Percentiles rank a stretch among this genome's conserved stretches.
Conservation (phyloP, 2,888 invertebrate genomes). For the Cryptus armator region DNA sequence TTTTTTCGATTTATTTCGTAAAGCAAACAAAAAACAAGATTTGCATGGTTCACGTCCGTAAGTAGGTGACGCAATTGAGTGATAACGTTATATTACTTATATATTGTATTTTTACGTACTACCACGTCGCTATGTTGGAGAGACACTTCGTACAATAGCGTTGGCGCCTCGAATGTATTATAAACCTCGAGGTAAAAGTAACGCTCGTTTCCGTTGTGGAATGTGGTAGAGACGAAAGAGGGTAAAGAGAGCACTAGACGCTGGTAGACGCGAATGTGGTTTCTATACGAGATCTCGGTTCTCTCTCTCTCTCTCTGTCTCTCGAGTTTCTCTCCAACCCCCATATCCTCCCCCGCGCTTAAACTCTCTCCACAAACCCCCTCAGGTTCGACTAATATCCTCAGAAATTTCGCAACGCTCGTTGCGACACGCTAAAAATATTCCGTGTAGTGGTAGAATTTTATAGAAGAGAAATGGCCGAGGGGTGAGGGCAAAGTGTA, state of each 20-base stretch:
- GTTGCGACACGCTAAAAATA: constrained; percentile 41
- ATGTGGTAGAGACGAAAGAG: background rate
- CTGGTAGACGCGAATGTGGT: constrained; percentile 10
- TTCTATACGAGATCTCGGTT: constrained; percentile 1
- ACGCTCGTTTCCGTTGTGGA: constrained; percentile 35
- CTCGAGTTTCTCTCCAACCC: background rate
- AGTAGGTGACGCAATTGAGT: constrained; percentile 2
- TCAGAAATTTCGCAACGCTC: constrained; percentile 29
- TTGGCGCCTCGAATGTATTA: constrained; percentile 28
- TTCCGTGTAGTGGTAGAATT: constrained; percentile 48
- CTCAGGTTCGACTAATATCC: constrained; percentile 33
- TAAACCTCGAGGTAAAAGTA: constrained; percentile 18
- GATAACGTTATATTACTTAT: constrained; percentile 3
- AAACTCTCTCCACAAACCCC: background rate
- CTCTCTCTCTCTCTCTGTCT: background rate
- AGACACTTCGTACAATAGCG: background rate
- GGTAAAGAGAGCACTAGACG: background rate
- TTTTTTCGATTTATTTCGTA: background rate
- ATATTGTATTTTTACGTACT: constrained; percentile 25
- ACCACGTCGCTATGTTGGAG: background rate
- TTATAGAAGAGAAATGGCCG: constrained; percentile 42
- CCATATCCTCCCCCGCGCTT: background rate
- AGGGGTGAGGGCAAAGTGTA: constrained; percentile 12
- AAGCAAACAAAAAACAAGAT: constrained; percentile 15
- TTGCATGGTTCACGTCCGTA: background rate